phyloP scores from a whole-genome alignment of 2,888 invertebrate species.

The Empis livida region DNA sequence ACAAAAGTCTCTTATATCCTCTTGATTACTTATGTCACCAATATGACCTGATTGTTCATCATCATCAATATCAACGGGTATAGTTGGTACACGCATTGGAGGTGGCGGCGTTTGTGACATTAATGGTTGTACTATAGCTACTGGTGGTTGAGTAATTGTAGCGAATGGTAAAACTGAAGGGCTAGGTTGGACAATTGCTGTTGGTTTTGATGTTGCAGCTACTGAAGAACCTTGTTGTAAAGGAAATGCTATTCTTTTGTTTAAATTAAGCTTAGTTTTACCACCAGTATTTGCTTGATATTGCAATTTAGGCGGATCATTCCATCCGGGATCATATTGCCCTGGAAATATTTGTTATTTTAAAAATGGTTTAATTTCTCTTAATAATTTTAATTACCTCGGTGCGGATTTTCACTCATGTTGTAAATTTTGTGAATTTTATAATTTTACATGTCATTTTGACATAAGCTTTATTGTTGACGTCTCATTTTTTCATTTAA shows the following conservation, averaged over 20 bases:
- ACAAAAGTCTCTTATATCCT: constrained; percentile 8
- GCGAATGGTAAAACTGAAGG: constrained; percentile 15
- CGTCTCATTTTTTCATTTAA: too few species aligned
- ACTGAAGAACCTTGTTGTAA: constrained; percentile 18
- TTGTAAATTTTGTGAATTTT: too few species aligned
- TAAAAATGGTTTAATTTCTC: background rate
- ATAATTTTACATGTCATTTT: too few species aligned
- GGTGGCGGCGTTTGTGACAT: constrained; percentile 5
- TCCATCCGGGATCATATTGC: constrained; percentile 33
- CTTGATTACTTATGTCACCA: background rate
- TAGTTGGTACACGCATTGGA: constrained; percentile 5
- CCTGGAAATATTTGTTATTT: constrained; percentile 15
- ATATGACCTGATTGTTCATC: background rate
- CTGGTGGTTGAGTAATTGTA: constrained; percentile 16
- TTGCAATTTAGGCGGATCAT: constrained; percentile 30
- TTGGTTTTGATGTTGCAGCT: constrained; percentile 18
- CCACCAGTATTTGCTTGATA: constrained; percentile 17
- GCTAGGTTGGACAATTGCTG: constrained; percentile 23
- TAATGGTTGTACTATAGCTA: constrained; percentile 22
- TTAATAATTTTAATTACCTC: background rate
- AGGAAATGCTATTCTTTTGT: constrained; percentile 31
- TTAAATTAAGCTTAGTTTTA: constrained; percentile 28
- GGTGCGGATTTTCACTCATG: background rate
- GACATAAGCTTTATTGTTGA: too few species aligned
- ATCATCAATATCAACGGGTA: constrained; percentile 2